Evolutionary conservation across 2,888 invertebrate species (phyloP), one percentile per base, ranked within the genome.

Genomic region (Idaea dimidiata): DNA sequence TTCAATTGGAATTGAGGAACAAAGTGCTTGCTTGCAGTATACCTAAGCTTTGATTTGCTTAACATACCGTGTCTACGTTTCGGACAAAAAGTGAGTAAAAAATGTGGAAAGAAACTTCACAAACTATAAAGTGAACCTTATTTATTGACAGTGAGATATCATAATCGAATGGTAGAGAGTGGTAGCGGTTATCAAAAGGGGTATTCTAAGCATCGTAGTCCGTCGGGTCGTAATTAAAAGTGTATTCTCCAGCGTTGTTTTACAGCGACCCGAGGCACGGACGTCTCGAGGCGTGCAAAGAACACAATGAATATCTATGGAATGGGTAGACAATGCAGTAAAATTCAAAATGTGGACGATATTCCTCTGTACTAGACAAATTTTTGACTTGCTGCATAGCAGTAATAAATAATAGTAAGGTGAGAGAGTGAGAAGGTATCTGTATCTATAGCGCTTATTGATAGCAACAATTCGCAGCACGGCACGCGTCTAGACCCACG

Each of bases 171-270:
- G 73, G 64, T 16, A 59, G 59, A 56, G 62, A 62, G 66, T 64
- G 66, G 71, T 64, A 75, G 74, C 70, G 75, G 75, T 79, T 81
- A 79, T 82, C 82, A 82, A 84, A 81, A 80, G 83, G 77, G 79
- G 66, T 80, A 77, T 80, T 81, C 81, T 80, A 83, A 81, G 80
- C 81, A 75, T 74, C 73, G 80, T 68, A 71, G 79, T 74, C 79
- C 82, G 82, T 78, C 80, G 72, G 75, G 70, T 76, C 74, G 81
- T 85, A 84, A 84, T 85, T 85, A 84, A 84, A 84, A 82, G 81
- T 79, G 83, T 83, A 82, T 84, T 82, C 80, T 77, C 79, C 78
- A 74, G 75, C 75, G 82, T 84, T 83, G 84, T 84, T 84, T 83
- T 82, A 84, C 78, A 79, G 77, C 75, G 72, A 75, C 74, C 80